A percentile compares a stretch with the other conserved stretches of the same genome.
Conservation (phyloP, 2,113 vertebrate species). For the Nesogale talazaci region DNA sequence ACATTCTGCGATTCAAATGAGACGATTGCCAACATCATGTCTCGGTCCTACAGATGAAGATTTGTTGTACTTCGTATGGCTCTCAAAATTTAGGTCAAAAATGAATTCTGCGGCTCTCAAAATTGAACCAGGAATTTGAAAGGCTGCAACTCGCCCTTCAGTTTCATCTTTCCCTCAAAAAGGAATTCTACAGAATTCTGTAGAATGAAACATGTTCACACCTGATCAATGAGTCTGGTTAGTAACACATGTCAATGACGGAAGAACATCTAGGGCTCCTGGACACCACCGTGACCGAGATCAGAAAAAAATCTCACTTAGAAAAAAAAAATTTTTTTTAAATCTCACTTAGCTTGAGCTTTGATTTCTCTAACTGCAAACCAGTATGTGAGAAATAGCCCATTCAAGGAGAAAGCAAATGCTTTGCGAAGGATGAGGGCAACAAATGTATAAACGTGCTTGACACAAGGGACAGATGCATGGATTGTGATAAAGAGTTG, state of each 20-base stretch:
- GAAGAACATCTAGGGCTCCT: background rate
- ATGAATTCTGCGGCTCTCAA: background rate
- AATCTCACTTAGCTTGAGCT: background rate
- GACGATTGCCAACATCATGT: background rate
- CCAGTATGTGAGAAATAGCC: background rate
- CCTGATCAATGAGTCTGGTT: background rate
- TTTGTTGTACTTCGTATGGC: background rate
- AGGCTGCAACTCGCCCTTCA: background rate
- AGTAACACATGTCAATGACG: background rate
- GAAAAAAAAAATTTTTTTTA: too few species aligned
- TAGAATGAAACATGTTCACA: background rate
- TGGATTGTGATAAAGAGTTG: too few species aligned
- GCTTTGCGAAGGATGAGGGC: too few species aligned
- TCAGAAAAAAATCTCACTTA: background rate
- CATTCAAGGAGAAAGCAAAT: too few species aligned
- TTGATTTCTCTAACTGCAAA: background rate
- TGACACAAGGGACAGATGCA: too few species aligned
- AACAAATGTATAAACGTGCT: too few species aligned
- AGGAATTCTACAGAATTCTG: background rate
- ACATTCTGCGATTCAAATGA: background rate
- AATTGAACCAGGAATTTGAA: slow-evolving; percentile 1
- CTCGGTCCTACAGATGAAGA: background rate
- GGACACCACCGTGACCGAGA: rapidly evolving
- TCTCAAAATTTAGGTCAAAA: background rate
- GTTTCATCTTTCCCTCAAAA: background rate